Evolutionary conservation across 1,140 invertebrate genomes (phyloP).

Genomic region (Coelopa frigida): DNA sequence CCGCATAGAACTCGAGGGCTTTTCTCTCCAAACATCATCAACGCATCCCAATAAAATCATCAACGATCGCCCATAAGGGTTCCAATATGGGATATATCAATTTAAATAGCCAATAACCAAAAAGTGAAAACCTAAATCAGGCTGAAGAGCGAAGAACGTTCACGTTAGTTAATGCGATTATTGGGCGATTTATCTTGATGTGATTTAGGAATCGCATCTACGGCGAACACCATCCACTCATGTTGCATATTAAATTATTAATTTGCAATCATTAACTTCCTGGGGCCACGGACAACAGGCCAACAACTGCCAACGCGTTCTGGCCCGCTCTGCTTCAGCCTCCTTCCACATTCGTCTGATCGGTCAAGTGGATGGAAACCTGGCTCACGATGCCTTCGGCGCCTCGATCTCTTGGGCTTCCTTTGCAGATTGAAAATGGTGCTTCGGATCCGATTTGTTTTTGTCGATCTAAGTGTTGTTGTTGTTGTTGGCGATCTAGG

Average conservation of each 20-base stretch:
- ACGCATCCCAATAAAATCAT: too few species aligned
- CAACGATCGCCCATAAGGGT: too few species aligned
- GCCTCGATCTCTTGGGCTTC: background rate
- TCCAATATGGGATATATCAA: too few species aligned
- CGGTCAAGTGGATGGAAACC: background rate
- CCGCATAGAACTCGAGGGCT: too few species aligned
- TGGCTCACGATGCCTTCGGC: background rate
- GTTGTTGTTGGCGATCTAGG: too few species aligned
- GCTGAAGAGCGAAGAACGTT: too few species aligned
- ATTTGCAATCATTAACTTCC: constrained; percentile 43
- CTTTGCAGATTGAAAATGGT: constrained; percentile 45
- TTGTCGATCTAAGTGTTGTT: too few species aligned
- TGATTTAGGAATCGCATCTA: constrained; percentile 14
- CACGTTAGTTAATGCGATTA: constrained; percentile 14
- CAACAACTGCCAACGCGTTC: background rate
- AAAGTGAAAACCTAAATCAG: too few species aligned
- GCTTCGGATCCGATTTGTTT: too few species aligned
- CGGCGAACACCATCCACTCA: constrained; percentile 13
- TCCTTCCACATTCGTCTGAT: background rate
- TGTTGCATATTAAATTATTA: constrained; percentile 40
- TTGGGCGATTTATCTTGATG: constrained; percentile 16
- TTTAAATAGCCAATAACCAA: too few species aligned
- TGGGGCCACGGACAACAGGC: constrained; percentile 14
- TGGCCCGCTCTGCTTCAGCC: background rate
- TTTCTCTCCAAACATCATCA: too few species aligned